Conservation (phyloP, 2,113 vertebrate genomes). For the Ctenodactylus gundi region DNA sequence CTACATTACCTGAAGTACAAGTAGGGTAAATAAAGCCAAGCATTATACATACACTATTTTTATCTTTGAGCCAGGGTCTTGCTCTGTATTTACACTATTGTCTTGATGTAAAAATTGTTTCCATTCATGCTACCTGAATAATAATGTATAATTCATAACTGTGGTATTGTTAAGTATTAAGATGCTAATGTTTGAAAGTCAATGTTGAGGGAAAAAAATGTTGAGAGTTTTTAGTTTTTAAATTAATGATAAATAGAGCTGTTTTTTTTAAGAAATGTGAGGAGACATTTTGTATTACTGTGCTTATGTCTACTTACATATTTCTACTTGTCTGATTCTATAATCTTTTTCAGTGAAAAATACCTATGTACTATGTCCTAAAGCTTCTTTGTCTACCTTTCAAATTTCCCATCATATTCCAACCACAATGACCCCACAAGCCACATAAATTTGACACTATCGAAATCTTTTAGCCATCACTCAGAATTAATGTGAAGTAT, state of each 20-base stretch:
- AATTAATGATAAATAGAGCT: not conserved
- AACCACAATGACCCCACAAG: not conserved
- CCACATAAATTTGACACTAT: not conserved
- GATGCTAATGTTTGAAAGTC: conserved; percentile 5
- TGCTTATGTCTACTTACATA: not conserved
- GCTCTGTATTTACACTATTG: not conserved
- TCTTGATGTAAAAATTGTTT: conserved; percentile 16
- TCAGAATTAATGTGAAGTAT: not conserved
- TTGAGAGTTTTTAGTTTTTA: conserved; percentile 4
- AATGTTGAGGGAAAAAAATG: conserved; percentile 23
- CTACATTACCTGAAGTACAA: not conserved
- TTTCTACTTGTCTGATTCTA: not conserved
- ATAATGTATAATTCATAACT: not conserved
- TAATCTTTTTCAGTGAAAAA: not conserved
- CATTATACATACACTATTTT: not conserved
- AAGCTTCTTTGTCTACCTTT: not conserved
- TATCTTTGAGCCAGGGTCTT: too few relatives aligned
- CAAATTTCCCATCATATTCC: not conserved
- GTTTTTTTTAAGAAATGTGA: not conserved
- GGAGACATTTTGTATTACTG: not conserved
- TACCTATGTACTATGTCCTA: not conserved
- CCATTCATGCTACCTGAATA: not conserved
- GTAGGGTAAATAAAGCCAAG: conserved; percentile 26
- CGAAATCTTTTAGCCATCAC: not conserved
- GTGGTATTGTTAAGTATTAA: not conserved